These are phyloP conservation scores for Eurystomus gularis DNA, from an alignment of 2,113 vertebrate species.

Conservation along the genomic window DNA sequence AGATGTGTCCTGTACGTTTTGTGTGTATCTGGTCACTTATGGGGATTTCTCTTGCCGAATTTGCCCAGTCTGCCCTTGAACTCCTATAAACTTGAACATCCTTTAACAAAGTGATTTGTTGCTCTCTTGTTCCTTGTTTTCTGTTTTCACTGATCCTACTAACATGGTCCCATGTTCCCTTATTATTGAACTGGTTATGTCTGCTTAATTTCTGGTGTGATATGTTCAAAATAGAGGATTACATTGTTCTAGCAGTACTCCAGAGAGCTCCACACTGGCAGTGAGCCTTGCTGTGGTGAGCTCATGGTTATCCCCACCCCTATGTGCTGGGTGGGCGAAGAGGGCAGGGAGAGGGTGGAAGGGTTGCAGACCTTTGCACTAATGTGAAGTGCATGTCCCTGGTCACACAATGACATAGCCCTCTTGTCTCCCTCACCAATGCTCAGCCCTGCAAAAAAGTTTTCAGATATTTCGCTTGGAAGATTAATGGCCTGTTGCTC, in stretches of 20 bases:
- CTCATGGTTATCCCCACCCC: background rate
- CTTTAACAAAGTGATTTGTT: background rate
- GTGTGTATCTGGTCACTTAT: background rate
- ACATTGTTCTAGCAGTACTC: background rate
- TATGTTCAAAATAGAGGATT: background rate
- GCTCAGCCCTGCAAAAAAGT: background rate
- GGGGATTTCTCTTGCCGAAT: background rate
- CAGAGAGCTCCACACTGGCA: background rate
- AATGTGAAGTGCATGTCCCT: background rate
- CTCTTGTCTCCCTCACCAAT: fast-evolving
- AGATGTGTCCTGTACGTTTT: background rate
- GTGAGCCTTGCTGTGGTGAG: background rate
- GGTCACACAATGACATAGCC: background rate
- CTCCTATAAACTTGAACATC: background rate
- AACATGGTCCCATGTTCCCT: background rate
- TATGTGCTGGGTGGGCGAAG: fast-evolving
- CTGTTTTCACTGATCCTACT: background rate
- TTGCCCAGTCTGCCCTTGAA: background rate
- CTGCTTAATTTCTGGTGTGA: background rate
- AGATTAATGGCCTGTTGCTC: background rate
- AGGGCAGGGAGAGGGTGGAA: background rate
- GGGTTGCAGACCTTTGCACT: background rate
- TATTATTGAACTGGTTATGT: background rate
- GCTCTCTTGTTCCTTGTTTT: background rate
- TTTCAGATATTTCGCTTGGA: background rate